Evolutionary conservation across 2,797 vertebrate genomes (phyloP), one percentile per base, ranked within the genome.

Genomic region (Rallus crepitans): DNA sequence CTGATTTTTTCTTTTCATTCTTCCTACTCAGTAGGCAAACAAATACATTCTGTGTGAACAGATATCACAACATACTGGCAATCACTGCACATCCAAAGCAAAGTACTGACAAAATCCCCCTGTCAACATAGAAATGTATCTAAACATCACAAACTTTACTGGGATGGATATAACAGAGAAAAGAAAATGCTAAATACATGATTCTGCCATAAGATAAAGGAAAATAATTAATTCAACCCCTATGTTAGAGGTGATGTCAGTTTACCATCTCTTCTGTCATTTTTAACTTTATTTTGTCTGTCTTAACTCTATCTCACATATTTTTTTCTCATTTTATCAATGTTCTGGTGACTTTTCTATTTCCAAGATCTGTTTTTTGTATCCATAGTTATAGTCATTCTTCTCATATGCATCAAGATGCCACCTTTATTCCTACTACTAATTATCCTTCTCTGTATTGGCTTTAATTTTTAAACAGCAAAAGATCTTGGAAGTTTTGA

Each of bases 71-170:
- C 81, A 96, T 82, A n/a, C 84, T 93, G 91, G 95, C 91, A 92
- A 91, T 90, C 84, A 91, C 56, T n/a, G 90, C 94, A 82, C 97
- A 93, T 94, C 83, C 95, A 88, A 89, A 97, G 87, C 89, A 97
- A 92, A 97, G 96, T 90, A 72, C 93, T 93, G 84, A 95, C 73
- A 84, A 90, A 96, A 97, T 97, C 90, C 84, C 96, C 96, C 85
- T 96, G 92, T 86, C 94, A 88, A 50, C 87, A 94, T 21, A 87
- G 92, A 83, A 70, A 63, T 71, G 48, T 53, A 81, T 82, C 76
- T 33, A 25, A 93, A 48, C 71, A 92, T 66, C 40, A 40, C 57
- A 56, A 35, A 25, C 73, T 83, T 96, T 68, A 28, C 80, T 66
- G 16, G 59, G 30, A 28, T 45, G 28, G 91, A 20, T 31, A 50